Evolutionary conservation across 2,888 invertebrate species (phyloP).

Genomic region (Peribatodes rhomboidaria): DNA sequence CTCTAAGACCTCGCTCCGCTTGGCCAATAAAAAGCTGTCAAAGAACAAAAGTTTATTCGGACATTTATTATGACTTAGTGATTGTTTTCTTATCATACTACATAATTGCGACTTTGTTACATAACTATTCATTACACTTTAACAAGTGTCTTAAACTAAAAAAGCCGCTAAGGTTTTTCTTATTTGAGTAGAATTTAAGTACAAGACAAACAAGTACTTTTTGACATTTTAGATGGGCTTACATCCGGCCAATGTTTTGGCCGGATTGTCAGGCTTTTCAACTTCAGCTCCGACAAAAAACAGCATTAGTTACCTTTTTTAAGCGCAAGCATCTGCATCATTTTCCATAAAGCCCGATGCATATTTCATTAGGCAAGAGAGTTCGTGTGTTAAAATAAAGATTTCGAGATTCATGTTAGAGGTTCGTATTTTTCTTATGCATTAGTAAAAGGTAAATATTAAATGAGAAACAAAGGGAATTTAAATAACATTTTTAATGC

Average conservation of each 20-base stretch:
- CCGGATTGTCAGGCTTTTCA: slow-evolving; percentile 11
- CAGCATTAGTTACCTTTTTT: slow-evolving; percentile 48
- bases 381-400: slow-evolving; percentile 38
- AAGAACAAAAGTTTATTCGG: too few species aligned
- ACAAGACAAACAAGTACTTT: too few species aligned
- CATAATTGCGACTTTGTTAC: too few species aligned
- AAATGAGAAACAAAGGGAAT: background rate
- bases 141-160: too few species aligned
- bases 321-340: slow-evolving; percentile 47
- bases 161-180: too few species aligned
- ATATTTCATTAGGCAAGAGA: slow-evolving; percentile 42
- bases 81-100: too few species aligned
- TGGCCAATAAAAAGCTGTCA: too few species aligned
- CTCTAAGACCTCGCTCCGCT: too few species aligned
- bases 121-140: too few species aligned
- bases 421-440: slow-evolving; percentile 21
- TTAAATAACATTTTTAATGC: background rate
- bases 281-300: slow-evolving; percentile 18
- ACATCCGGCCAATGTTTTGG: background rate
- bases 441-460: background rate
- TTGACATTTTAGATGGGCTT: background rate
- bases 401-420: slow-evolving; percentile 28
- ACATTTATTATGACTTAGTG: too few species aligned
- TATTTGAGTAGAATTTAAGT: too few species aligned
- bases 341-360: slow-evolving; percentile 47